phyloP scores from a whole-genome alignment of 2,113 vertebrate species.

The Illadopsis cleaveri region DNA sequence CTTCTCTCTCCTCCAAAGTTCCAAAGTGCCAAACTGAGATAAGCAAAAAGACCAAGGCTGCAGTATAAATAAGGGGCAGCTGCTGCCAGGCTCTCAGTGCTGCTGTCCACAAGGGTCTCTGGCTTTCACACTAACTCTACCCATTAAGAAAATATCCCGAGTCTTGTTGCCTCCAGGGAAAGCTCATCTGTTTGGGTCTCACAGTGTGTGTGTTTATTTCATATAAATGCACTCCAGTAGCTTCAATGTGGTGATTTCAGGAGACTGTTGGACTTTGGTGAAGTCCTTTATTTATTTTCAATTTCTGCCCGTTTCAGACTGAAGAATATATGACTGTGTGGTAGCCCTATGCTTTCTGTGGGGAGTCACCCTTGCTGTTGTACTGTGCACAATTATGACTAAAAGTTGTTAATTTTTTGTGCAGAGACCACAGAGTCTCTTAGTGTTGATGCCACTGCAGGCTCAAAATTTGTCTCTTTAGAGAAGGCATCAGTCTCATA shows the following conservation, averaged over 20 bases:
- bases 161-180: not conserved
- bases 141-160: not conserved
- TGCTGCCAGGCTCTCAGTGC: not conserved
- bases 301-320: not conserved
- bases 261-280: not conserved
- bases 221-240: not conserved
- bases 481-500: not conserved
- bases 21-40: not conserved
- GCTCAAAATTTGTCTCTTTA: not conserved
- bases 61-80: not conserved
- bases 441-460: not conserved
- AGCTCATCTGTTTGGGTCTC: not conserved
- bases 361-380: not conserved
- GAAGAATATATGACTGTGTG: not conserved
- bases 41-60: not conserved
- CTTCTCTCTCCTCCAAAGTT: not conserved
- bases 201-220: not conserved
- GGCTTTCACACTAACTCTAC: not conserved
- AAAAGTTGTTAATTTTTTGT: not conserved
- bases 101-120: not conserved
- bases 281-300: not conserved
- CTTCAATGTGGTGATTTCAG: not conserved
- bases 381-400: not conserved
- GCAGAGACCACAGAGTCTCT: not conserved
- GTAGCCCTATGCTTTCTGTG: not conserved